Base-by-base conservation (phyloP, 1,140 invertebrate species). In the Cherax quadricarinatus region DNA sequence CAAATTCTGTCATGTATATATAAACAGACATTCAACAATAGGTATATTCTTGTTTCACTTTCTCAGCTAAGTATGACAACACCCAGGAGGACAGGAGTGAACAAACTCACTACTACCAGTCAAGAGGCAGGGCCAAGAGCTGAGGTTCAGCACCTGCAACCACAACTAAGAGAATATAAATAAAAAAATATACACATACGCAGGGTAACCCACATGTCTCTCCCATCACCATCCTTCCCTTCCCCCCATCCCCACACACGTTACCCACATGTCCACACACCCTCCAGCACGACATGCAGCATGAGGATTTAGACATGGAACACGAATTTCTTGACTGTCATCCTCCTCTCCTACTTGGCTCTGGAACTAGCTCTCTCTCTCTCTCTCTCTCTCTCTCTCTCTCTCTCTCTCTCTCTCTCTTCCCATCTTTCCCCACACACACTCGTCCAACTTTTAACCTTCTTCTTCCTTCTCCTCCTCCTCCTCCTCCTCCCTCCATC, bases 251-350 rank as follows among this genome's bases (percentile, higher is more conserved):
- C 16, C 57, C 57, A 60, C 57, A 60, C 57, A 41, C 0, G 30
- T 41, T 41, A 60, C 57, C 57, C 1, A 60, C 57, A 60, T 60
- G 3, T 60, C 57, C 57, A 60, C 57, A 60, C 57, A 60, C 57
- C 57, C 57, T 16, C 57, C 57, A 60, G 57, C 57, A 9, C 16
- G 57, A 60, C 57, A 60, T 16, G 57, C 9, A 16, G 3, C 57
- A 60, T 10, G 57, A 3, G 57, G 57, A 60, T 53, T 41, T 30
- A 83, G 48, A 83, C 81, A 9, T 51, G n/a, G 51, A 51, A 49
- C 81, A 83, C 81, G 81, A n/a, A 83, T 86, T 60, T 48, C 62
- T 70, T 86, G 62, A 73, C 84, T 41, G 24, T 86, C 62, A 73
- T 73, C 6, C 66, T 60, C 48, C 85, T 75, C 85, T 86, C 85